phyloP scores from a whole-genome alignment of 2,113 vertebrate genomes.

The Lates calcarifer region DNA sequence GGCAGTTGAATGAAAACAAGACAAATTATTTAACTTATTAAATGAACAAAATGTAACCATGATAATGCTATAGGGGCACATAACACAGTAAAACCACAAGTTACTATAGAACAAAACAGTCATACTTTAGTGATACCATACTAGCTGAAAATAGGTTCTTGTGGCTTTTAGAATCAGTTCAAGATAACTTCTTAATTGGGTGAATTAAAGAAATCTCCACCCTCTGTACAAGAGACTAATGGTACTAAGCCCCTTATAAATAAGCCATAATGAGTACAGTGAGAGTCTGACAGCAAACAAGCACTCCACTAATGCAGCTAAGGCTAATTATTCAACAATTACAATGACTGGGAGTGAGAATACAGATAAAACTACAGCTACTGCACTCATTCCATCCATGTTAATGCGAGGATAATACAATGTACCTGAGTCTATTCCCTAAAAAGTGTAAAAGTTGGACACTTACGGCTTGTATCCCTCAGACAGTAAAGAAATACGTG shows the following conservation, averaged over 20 bases:
- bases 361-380: background rate
- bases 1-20: background rate
- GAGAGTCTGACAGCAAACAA: background rate
- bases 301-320: background rate
- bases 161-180: background rate
- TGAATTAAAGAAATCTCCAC: background rate
- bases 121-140: background rate
- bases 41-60: background rate
- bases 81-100: background rate
- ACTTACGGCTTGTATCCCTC: constrained; percentile 58
- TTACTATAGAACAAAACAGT: background rate
- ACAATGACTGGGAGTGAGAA: background rate
- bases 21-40: background rate
- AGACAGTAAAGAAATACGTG: constrained; percentile 5
- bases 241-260: constrained; percentile 9
- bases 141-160: background rate
- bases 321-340: background rate
- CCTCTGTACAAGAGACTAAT: background rate
- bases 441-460: constrained; percentile 17
- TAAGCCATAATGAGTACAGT: background rate
- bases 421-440: background rate
- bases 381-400: background rate
- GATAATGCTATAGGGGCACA: background rate
- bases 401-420: background rate
- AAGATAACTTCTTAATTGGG: background rate